Evolutionary conservation across 2,888 invertebrate genomes (phyloP).

Genomic region (Invenusta paracnida): DNA sequence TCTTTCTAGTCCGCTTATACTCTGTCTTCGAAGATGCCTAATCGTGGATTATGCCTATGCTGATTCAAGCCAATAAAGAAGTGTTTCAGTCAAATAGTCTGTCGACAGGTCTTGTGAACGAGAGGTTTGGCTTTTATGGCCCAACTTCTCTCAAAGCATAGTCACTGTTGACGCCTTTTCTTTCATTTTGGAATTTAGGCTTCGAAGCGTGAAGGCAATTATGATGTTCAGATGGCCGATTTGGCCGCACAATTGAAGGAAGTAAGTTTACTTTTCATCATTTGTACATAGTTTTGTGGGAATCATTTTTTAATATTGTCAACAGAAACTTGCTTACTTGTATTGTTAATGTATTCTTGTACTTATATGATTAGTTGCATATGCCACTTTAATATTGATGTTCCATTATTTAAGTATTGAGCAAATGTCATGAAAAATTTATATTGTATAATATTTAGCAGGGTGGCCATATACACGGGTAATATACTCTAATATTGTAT

Average conservation of each 20-base stretch:
- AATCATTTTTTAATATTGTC: background rate
- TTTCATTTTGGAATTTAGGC: slow-evolving; percentile 50
- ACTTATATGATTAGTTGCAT: background rate
- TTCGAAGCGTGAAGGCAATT: slow-evolving; percentile 61
- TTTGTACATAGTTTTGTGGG: background rate
- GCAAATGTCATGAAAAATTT: too few relatives aligned
- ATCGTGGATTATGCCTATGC: too few relatives aligned
- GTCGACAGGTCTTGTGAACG: too few relatives aligned
- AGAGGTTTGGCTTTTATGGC: too few relatives aligned
- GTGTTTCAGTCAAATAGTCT: too few relatives aligned
- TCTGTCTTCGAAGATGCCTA: too few relatives aligned
- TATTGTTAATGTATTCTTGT: background rate
- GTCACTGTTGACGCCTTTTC: background rate
- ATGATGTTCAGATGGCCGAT: slow-evolving; percentile 61
- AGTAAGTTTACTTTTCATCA: slow-evolving; percentile 50
- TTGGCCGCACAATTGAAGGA: slow-evolving; percentile 60
- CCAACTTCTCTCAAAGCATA: too few relatives aligned
- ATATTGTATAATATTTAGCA: too few relatives aligned
- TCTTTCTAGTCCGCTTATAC: too few relatives aligned
- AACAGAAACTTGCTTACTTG: background rate
- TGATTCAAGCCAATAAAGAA: too few relatives aligned
- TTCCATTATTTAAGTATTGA: background rate
- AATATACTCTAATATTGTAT: too few relatives aligned
- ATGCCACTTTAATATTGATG: background rate
- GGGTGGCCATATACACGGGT: too few relatives aligned